Evolutionary conservation across 2,888 invertebrate species (phyloP), one percentile per base, ranked within the genome.

Genomic region (Cantharis flavilabris): DNA sequence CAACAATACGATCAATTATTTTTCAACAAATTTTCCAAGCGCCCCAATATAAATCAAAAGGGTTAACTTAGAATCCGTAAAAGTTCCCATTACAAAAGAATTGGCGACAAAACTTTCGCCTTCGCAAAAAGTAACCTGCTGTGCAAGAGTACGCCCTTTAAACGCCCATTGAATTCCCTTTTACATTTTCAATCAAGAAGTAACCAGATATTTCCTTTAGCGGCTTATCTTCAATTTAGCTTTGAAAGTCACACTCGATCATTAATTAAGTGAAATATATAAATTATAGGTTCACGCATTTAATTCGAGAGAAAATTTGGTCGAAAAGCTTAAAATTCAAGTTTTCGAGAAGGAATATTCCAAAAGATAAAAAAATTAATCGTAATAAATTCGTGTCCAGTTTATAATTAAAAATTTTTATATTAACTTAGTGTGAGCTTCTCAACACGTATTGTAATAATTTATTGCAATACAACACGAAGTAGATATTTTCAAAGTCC

Each of bases 121-220:
- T 23, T 67, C 13, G 65, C 65, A 23, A 67, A 67, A 70, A 70
- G 62, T 69, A 67, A 73, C 70, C 71, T 70, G 73, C 78, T 73
- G 72, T 76, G 78, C 71, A 73, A 76, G 78, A 75, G 76, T 65
- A 76, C 78, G 78, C 76, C 78, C 71, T 78, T 76, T 73, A 23
- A 73, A 76, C 78, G 78, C 78, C 78, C 78, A 78, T 78, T 73
- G 78, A 75, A 76, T 78, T 76, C 75, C 78, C 75, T 78, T 76
- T 75, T 76, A 78, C 78, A 75, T 71, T 78, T 78, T 76, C 78
- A 76, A 76, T 76, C 78, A 76, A 76, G 78, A 71, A 73, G 73
- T 73, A 76, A 78, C 76, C 70, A 76, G 73, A 65, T 65, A 76
- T 78, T 75, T 75, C 75, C 73, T 75, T 75, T 76, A 76, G 62